Evolutionary conservation across 2,113 vertebrate species (phyloP), one percentile per base, ranked within the genome.

Genomic region (Tragelaphus buxtoni): DNA sequence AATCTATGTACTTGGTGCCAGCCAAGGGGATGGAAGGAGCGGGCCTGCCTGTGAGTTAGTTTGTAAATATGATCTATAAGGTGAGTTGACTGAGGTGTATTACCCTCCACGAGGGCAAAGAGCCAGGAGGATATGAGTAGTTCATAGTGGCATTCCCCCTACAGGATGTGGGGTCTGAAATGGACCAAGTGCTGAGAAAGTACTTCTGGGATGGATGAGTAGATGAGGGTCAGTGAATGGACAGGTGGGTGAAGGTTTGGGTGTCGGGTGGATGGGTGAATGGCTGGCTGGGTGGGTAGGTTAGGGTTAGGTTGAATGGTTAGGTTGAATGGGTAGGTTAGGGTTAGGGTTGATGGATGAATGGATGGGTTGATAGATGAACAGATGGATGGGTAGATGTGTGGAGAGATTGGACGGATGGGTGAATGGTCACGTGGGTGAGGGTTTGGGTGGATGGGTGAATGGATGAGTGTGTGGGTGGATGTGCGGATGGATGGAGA

Each of bases 61-160:
- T 42, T 22, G 18, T 55, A 9, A 20, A 28, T 8, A 3, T 22
- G 11, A 12, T n/a, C 51, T n/a, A 7, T 32, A 12, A 58, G 42
- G 20, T 4, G 1, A 35, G 16, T 7, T 24, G 45, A 42, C 32
- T 1, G 8, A 7, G 16, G 16, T 4, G n/a, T 12, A 7, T 18
- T 9, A 39, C 9, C 77, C 26, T 80, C 22, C 6, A 1, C 0
- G 10, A 24, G 32, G n/a, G 28, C 47, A 32, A 1, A 32, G 26
- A 10, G 12, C 28, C 18, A 3, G n/a, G 58, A 90, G 18, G 55
- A 7, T 12, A 0, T 18, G 60, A 0, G 8, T 1, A 28, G 39
- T 39, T 49, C 22, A 2, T 9, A 0, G 0, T 1, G 14, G 45
- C 17, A 2, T 26, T 35, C 30, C 42, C 49, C 13, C 5, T 5